A percentile compares a stretch with the other conserved stretches of the same genome.
These are phyloP conservation scores for Zalophus californianus DNA, from an alignment of 2,797 vertebrate genomes.

Conservation along the genomic window DNA sequence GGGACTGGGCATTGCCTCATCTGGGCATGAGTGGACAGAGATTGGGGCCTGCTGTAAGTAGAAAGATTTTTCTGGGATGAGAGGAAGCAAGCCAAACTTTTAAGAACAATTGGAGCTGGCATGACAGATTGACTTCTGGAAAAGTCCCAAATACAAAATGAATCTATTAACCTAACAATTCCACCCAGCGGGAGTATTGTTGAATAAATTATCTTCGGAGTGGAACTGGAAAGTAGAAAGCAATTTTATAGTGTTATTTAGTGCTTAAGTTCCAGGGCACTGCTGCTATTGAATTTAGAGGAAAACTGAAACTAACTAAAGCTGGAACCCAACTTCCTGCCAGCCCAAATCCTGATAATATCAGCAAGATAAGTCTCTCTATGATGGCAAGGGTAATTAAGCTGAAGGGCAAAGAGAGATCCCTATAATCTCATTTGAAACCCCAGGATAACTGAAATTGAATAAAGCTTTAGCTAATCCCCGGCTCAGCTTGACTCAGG, in stretches of 20 bases:
- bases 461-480: background rate
- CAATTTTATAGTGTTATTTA: background rate
- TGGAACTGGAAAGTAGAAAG: background rate
- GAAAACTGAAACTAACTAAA: slow-evolving; percentile 6
- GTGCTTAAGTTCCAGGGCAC: background rate
- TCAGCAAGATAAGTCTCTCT: background rate
- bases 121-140: background rate
- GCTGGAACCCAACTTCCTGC: background rate
- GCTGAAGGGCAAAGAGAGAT: background rate
- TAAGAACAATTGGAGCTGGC: background rate
- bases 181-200: background rate
- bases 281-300: background rate
- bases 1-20: background rate
- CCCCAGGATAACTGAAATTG: background rate
- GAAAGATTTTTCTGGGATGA: background rate
- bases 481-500: background rate
- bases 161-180: background rate
- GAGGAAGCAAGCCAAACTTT: background rate
- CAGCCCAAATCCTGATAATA: background rate
- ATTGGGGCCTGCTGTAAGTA: background rate
- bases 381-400: background rate
- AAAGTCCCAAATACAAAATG: slow-evolving; percentile 29
- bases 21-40: background rate
- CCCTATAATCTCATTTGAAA: slow-evolving; percentile 13
- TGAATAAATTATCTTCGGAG: background rate